Evolutionary conservation across 2,113 vertebrate genomes (phyloP), one percentile per base, ranked within the genome.

Genomic region (Gnathonemus longibarbis): DNA sequence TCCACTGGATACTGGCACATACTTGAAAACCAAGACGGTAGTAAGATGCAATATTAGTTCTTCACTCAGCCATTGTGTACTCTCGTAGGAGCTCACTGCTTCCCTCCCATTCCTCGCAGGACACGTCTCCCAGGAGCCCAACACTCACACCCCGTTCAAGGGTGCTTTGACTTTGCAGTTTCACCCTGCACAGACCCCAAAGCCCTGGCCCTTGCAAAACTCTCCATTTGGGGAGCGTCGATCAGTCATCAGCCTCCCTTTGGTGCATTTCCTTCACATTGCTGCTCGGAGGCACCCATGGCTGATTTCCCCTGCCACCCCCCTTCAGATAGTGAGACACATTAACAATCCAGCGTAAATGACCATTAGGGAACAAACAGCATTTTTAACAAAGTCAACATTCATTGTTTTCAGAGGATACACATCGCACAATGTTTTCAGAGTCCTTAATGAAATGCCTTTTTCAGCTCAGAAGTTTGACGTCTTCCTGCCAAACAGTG

Each of bases 161-260:
- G 42, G 19, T 35, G 88, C 15, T 15, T 19, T 80, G 66, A 45
- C 5, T 15, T 9, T 10, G 45, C 70, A 50, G 62, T 49, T 39
- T 19, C 27, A 77, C 45, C 46, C 52, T 56, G 31, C 13, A 27
- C 27, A 50, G 27, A 27, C 15, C 17, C 17, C 74, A 80, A 35
- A 42, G 74, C 35, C 7, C 31, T 39, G 35, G 35, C 15, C 15
- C 15, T 42, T 42, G 35, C 35, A 80, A 17, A 21, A 80, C 35
- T 19, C 1, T 2, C 74, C 74, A 42, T 35, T 42, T 80, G 50
- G 31, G 19, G 77, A 58, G 6, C 31, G 77, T 13, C 19, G 3
- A 83, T 89, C 48, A 89, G 13, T 89, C 89, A 84, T 45, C 77
- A 27, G 74, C 31, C 74, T 46, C 58, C 52, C 88, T 66, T 24